Percentiles rank a stretch among this genome's conserved stretches.
Conservation (phyloP, 1,140 invertebrate species). For the Delia radicum region DNA sequence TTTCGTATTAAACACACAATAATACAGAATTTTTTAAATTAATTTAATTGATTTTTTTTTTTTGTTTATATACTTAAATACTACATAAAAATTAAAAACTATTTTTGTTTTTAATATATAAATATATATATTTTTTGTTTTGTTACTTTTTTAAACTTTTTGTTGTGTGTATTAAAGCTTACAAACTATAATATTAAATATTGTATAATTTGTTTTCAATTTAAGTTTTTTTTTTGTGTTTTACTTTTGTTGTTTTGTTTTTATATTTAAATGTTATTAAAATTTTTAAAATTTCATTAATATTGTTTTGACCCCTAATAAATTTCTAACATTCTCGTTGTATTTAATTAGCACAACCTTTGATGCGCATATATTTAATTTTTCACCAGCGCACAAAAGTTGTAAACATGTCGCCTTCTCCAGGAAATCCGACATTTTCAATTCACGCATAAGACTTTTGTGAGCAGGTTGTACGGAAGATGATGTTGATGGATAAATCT, state of each 20-base stretch:
- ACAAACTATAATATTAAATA: not conserved
- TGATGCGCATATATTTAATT: conserved; percentile 73
- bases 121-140: not conserved
- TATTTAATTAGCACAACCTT: conserved; percentile 81
- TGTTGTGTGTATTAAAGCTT: conserved; percentile 16
- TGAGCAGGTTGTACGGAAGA: conserved; percentile 52
- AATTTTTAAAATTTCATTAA: conserved; percentile 52
- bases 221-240: not conserved
- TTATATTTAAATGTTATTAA: not conserved
- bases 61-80: not conserved
- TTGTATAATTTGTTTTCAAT: not conserved
- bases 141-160: not conserved
- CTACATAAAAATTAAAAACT: not conserved
- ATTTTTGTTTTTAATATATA: not conserved
- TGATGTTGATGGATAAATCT: conserved; percentile 18
- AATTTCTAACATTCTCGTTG: conserved; percentile 68
- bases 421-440: conserved; percentile 75
- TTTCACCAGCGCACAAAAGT: conserved; percentile 72
- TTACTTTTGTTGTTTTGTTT: not conserved
- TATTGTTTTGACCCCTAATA: conserved; percentile 54
- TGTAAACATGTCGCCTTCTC: conserved; percentile 78
- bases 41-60: not conserved
- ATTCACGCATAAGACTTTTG: conserved; percentile 68
- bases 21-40: conserved; percentile 5
- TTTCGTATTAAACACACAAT: conserved; percentile 13